phyloP scores from a whole-genome alignment of 2,888 invertebrate genomes.

The Habroteleia sp. region DNA sequence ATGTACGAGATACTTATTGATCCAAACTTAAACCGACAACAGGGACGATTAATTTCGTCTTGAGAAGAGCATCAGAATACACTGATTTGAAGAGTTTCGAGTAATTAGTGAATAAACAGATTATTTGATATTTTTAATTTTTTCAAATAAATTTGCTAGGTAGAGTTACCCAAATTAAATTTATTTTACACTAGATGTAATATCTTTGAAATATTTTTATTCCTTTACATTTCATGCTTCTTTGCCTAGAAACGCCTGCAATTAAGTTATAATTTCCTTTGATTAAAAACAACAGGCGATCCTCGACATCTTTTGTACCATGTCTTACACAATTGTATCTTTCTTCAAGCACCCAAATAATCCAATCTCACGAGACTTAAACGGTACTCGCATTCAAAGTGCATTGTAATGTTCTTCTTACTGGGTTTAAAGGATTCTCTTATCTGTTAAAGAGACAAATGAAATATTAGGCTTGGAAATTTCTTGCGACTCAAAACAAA shows the following conservation, averaged over 20 bases:
- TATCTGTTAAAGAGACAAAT: conserved; percentile 56
- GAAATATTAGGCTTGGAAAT: conserved; percentile 11
- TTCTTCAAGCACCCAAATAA: conserved; percentile 26
- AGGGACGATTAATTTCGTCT: conserved; percentile 19
- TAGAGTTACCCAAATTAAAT: too few species aligned
- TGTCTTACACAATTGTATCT: conserved; percentile 28
- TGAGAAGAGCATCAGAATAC: conserved; percentile 2
- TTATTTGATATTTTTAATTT: too few species aligned
- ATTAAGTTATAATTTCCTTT: conserved; percentile 15
- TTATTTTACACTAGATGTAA: too few species aligned
- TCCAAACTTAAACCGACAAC: conserved; percentile 39
- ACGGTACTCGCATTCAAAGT: conserved; percentile 49
- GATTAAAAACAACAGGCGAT: conserved; percentile 18
- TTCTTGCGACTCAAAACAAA: conserved; percentile 2
- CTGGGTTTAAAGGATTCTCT: conserved; percentile 52
- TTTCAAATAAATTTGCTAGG: too few species aligned
- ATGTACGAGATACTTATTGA: conserved; percentile 46
- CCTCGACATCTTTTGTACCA: conserved; percentile 6
- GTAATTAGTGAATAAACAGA: too few species aligned
- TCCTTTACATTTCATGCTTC: too few species aligned
- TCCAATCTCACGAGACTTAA: conserved; percentile 47
- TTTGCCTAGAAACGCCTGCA: not conserved
- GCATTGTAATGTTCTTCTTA: conserved; percentile 57
- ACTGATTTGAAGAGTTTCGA: too few species aligned
- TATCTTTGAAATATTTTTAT: too few species aligned